These are phyloP conservation scores for Desoria tigrina DNA, from an alignment of 2,888 invertebrate species.

Conservation along the genomic window DNA sequence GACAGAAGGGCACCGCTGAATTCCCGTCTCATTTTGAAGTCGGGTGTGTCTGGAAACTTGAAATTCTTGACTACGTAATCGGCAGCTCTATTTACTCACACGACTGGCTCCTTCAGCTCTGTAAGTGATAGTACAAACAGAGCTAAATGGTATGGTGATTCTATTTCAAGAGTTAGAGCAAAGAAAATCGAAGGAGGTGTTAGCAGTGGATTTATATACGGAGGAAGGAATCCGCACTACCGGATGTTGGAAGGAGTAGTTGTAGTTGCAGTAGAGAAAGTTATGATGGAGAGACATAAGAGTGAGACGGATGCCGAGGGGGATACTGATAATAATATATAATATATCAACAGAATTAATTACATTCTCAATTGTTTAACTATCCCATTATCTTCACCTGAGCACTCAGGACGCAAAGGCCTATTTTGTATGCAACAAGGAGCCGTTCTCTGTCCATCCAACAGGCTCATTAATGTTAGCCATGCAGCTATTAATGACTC, in stretches of 20 bases:
- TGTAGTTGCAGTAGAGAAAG: too few relatives aligned
- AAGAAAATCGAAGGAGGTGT: conserved; percentile 9
- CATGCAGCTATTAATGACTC: too few relatives aligned
- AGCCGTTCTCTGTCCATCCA: too few relatives aligned
- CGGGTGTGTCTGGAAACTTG: not conserved
- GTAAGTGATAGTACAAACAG: conserved; percentile 6
- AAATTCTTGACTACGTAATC: too few relatives aligned
- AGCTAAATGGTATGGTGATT: not conserved
- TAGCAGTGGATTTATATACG: conserved; percentile 14
- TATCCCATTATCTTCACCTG: too few relatives aligned
- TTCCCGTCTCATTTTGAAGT: conserved; percentile 1
- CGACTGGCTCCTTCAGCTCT: conserved; percentile 1
- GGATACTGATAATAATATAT: too few relatives aligned
- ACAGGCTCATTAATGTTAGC: too few relatives aligned
- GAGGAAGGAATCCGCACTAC: conserved; percentile 21
- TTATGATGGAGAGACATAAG: conserved; percentile 1
- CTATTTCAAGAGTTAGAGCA: not conserved
- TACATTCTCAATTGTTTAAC: not conserved
- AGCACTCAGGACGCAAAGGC: too few relatives aligned
- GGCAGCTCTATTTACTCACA: too few relatives aligned
- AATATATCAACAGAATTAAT: conserved; percentile 5
- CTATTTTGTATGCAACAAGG: too few relatives aligned
- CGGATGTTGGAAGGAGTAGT: conserved; percentile 13
- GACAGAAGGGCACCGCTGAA: not conserved
- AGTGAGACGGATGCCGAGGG: conserved; percentile 7